phyloP scores from a whole-genome alignment of 2,888 invertebrate genomes.

The Idaea aversata region DNA sequence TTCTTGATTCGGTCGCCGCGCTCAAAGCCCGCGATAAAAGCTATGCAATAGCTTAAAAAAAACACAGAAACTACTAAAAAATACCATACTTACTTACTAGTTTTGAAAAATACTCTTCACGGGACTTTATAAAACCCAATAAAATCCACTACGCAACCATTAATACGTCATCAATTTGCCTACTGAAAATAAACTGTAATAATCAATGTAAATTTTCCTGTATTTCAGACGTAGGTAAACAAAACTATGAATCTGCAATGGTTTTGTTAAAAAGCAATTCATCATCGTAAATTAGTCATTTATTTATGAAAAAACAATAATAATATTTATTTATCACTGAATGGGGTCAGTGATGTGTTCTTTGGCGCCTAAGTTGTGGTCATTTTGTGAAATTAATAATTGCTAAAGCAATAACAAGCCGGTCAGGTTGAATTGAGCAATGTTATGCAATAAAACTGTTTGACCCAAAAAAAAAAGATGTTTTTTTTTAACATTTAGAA shows the following conservation, averaged over 20 bases:
- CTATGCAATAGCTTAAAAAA: too few species aligned
- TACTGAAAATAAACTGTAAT: neutral
- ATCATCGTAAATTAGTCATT: conserved; percentile 8
- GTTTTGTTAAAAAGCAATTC: neutral
- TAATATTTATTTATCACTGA: neutral
- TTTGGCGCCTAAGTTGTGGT: conserved; percentile 8
- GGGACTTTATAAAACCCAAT: too few species aligned
- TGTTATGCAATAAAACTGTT: neutral
- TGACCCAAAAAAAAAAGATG: too few species aligned
- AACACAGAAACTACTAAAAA: too few species aligned
- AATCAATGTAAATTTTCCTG: conserved; percentile 31
- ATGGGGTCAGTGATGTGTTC: neutral
- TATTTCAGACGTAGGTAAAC: conserved; percentile 29
- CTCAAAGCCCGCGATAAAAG: too few species aligned
- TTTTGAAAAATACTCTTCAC: too few species aligned
- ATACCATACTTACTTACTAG: too few species aligned
- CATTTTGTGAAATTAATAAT: neutral
- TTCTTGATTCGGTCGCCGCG: too few species aligned
- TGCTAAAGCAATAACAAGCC: conserved; percentile 4
- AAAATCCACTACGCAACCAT: too few species aligned
- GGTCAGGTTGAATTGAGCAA: neutral
- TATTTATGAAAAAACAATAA: conserved; percentile 11
- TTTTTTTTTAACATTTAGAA: too few species aligned
- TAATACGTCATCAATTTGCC: neutral
- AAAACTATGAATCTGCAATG: neutral